Conservation (phyloP, 2,888 invertebrate genomes). For the Melipona beecheii region DNA sequence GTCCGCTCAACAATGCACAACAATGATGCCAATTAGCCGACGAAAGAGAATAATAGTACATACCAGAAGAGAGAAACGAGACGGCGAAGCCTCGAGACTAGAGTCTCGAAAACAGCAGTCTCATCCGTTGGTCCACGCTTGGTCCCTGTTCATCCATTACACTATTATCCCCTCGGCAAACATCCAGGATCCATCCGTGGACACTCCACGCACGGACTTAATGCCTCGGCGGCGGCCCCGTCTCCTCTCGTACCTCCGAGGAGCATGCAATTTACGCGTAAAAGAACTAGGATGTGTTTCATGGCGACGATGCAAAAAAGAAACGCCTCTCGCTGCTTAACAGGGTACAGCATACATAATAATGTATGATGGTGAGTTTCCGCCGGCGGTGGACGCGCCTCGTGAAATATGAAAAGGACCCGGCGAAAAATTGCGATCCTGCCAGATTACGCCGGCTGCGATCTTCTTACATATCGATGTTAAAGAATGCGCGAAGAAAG, state of each 20-base stretch:
- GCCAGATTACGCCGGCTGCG: conserved; percentile 23
- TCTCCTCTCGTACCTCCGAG: conserved; percentile 46
- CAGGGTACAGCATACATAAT: conserved; percentile 63
- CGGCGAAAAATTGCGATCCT: conserved; percentile 53
- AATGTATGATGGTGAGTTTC: conserved; percentile 53
- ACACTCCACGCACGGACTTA: conserved; percentile 69
- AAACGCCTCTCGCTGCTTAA: conserved; percentile 50
- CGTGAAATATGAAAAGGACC: conserved; percentile 54
- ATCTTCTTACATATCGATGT: conserved; percentile 56
- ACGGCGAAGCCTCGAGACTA: conserved; percentile 48
- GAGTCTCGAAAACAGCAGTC: conserved; percentile 75
- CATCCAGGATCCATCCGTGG: conserved; percentile 74
- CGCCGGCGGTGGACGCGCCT: conserved; percentile 11
- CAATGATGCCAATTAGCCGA: conserved; percentile 71
- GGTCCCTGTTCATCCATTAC: conserved; percentile 81
- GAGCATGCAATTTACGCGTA: conserved; percentile 69
- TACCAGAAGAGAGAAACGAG: conserved; percentile 58
- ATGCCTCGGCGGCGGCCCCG: conserved; percentile 55
- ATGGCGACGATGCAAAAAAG: conserved; percentile 56
- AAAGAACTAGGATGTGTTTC: conserved; percentile 70
- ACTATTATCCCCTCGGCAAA: conserved; percentile 81
- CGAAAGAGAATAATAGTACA: conserved; percentile 64
- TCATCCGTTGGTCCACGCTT: conserved; percentile 74
- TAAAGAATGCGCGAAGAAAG: conserved; percentile 50
- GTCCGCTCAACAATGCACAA: conserved; percentile 64